Evolutionary conservation across 2,113 vertebrate species (phyloP).

Genomic region (Alexandromys fortis): DNA sequence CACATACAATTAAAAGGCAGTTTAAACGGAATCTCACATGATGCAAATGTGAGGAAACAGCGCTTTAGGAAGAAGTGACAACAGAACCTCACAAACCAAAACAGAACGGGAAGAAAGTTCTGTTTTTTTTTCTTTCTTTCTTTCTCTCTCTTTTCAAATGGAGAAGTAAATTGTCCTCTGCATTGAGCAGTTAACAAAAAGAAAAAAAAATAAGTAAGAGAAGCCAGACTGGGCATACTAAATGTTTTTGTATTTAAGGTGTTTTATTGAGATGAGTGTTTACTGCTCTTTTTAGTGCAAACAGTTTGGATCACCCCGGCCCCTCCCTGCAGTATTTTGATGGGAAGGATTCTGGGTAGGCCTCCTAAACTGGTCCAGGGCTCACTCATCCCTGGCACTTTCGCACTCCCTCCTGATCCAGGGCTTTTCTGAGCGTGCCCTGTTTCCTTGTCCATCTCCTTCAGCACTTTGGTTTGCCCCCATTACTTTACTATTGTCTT

Average conservation of each 20-base stretch:
- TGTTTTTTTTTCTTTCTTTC: background rate
- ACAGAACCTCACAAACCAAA: constrained; percentile 91
- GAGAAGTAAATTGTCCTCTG: constrained; percentile 82
- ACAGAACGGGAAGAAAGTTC: constrained; percentile 83
- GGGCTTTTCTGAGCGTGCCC: background rate
- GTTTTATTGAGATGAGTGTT: constrained; percentile 70
- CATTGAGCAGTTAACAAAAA: constrained; percentile 77
- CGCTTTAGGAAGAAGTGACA: constrained; percentile 91
- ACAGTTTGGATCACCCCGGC: constrained; percentile 34
- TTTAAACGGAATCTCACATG: constrained; percentile 97
- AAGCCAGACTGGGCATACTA: constrained; percentile 65
- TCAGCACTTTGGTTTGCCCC: background rate
- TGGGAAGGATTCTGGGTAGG: background rate
- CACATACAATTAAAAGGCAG: constrained; percentile 96
- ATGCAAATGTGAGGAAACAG: constrained; percentile 92
- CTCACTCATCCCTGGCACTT: background rate
- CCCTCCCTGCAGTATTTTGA: background rate
- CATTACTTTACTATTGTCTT: background rate
- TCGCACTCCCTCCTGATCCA: background rate
- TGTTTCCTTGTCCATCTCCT: background rate
- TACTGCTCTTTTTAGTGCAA: constrained; percentile 69
- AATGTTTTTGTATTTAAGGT: constrained; percentile 77
- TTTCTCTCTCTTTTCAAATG: constrained; percentile 58
- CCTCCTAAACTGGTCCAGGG: background rate
- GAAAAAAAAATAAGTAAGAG: constrained; percentile 56